phyloP scores from a whole-genome alignment of 2,888 invertebrate genomes.

The Orchesella flavescens region DNA sequence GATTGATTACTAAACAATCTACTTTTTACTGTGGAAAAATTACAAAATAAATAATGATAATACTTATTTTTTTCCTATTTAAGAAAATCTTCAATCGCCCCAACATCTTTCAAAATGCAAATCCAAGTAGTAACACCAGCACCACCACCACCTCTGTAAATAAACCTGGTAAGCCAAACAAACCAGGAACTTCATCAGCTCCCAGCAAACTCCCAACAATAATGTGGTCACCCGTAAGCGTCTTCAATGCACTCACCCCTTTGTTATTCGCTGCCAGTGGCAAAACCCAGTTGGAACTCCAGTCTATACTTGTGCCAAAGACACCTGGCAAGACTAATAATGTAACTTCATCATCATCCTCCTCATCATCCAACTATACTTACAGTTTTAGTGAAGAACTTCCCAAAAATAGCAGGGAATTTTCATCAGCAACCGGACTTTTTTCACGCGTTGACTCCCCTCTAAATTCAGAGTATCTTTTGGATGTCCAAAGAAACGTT shows the following conservation, averaged over 20 bases:
- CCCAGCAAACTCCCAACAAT: neutral
- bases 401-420: neutral
- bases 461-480: conserved; percentile 16
- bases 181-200: neutral
- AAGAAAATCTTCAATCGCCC: too few species aligned
- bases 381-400: too few species aligned
- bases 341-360: neutral
- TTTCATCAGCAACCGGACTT: conserved; percentile 34
- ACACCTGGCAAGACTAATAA: neutral
- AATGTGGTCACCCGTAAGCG: conserved; percentile 45
- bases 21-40: too few species aligned
- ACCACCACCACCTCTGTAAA: too few species aligned
- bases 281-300: conserved; percentile 12
- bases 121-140: too few species aligned
- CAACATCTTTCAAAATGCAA: too few species aligned
- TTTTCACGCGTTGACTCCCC: conserved; percentile 14
- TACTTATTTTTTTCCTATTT: too few species aligned
- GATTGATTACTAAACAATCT: too few species aligned
- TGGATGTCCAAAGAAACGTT: conserved; percentile 4
- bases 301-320: neutral
- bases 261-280: conserved; percentile 33
- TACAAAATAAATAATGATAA: too few species aligned
- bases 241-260: conserved; percentile 28
- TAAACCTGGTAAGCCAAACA: too few species aligned
- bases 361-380: neutral